These are phyloP conservation scores for Campoletis sonorensis DNA, from an alignment of 1,140 invertebrate genomes.

Conservation along the genomic window DNA sequence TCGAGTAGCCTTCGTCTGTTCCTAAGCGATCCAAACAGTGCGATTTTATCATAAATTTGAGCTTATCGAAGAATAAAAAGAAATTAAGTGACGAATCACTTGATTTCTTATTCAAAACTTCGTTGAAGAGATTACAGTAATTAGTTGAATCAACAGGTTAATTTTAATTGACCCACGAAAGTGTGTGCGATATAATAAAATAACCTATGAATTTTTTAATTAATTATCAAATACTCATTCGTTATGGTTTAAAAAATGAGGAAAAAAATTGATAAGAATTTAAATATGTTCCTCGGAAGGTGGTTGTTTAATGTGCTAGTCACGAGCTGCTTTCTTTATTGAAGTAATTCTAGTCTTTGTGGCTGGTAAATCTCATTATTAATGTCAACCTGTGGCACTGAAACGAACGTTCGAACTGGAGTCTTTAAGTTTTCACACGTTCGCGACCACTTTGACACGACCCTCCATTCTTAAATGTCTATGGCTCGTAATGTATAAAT, in stretches of 20 bases:
- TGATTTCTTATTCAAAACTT: no score
- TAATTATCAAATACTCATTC: no score
- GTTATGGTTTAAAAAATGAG: neutral
- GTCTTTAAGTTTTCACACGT: neutral
- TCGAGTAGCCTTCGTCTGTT: neutral
- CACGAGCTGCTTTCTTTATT: neutral
- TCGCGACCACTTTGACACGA: neutral
- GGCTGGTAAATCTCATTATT: neutral
- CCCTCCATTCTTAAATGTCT: neutral
- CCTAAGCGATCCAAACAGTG: neutral
- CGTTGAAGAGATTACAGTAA: no score
- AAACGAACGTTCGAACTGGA: neutral
- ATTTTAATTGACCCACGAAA: no score
- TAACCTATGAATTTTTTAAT: no score
- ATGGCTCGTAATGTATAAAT: neutral
- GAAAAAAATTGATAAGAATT: neutral
- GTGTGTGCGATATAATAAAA: no score
- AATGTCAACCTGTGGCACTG: conserved; percentile 1
- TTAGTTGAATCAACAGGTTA: no score
- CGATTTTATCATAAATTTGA: neutral
- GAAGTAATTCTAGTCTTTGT: neutral
- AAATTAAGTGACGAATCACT: neutral
- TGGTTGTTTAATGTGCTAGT: neutral
- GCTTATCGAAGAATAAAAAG: neutral
- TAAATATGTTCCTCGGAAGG: no score